phyloP scores from a whole-genome alignment of 2,888 invertebrate genomes.

The Dryomyza anilis region DNA sequence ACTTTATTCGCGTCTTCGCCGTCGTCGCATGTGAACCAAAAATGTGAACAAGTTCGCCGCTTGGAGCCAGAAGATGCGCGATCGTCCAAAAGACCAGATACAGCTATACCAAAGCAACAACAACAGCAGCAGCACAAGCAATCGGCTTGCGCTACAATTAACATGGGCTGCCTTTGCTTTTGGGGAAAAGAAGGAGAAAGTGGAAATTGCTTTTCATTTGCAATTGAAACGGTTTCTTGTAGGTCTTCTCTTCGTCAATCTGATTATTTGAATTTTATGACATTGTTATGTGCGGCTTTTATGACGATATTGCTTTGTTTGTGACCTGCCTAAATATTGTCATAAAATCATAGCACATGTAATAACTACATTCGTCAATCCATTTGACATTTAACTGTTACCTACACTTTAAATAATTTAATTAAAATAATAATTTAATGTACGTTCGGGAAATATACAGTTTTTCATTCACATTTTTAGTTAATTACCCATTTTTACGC shows the following conservation, averaged over 20 bases:
- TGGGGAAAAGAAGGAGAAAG: slow-evolving; percentile 51
- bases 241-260: slow-evolving; percentile 8
- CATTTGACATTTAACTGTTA: not conserved
- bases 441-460: too few species aligned
- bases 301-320: too few species aligned
- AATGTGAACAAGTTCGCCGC: slow-evolving; percentile 16
- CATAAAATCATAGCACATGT: too few species aligned
- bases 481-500: too few species aligned
- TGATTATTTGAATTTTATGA: too few species aligned
- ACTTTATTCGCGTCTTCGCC: too few species aligned
- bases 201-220: slow-evolving; percentile 49
- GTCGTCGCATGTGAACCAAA: slow-evolving; percentile 29
- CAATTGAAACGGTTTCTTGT: slow-evolving; percentile 14
- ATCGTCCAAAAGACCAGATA: slow-evolving; percentile 10
- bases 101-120: not conserved
- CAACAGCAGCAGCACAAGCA: not conserved
- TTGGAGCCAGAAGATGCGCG: slow-evolving; percentile 23
- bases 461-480: too few species aligned
- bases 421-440: not conserved
- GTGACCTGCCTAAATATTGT: too few species aligned
- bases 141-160: not conserved
- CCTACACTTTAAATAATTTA: not conserved
- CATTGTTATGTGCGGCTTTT: too few species aligned
- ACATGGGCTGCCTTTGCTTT: slow-evolving; percentile 30
- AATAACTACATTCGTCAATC: too few species aligned